Percentiles rank a stretch among this genome's conserved stretches.
Evolutionary conservation across 2,113 vertebrate genomes (phyloP).

Genomic region (Heterotilapia buettikoferi): DNA sequence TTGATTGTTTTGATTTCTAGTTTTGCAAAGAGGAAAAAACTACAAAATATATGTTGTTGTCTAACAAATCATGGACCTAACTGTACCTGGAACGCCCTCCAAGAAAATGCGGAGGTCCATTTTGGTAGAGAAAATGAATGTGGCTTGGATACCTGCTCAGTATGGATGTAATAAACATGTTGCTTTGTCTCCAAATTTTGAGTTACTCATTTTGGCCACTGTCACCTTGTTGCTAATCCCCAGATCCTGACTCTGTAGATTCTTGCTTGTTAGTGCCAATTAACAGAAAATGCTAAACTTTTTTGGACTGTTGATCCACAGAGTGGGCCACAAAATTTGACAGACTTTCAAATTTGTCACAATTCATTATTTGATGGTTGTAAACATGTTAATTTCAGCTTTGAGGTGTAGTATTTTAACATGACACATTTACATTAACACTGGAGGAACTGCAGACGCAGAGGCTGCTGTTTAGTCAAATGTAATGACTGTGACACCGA

Average conservation of each 20-base stretch:
- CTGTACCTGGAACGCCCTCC: background rate
- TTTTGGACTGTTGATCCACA: background rate
- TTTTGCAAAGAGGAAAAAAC: background rate
- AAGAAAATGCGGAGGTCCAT: background rate
- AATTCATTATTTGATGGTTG: background rate
- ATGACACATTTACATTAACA: background rate
- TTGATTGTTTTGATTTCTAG: background rate
- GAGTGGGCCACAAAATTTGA: background rate
- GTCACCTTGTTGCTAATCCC: background rate
- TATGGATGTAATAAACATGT: background rate
- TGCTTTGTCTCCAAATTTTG: background rate
- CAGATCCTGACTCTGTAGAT: background rate
- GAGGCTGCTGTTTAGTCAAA: background rate
- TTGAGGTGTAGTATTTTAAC: background rate
- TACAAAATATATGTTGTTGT: background rate
- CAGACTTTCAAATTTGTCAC: background rate
- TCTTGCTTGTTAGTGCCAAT: background rate
- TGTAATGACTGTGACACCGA: background rate
- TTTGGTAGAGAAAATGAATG: background rate
- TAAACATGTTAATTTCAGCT: background rate
- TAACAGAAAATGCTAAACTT: background rate
- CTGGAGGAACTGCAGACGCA: background rate
- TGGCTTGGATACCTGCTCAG: background rate
- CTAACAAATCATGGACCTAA: background rate
- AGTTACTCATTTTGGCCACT: background rate